phyloP scores from a whole-genome alignment of 2,113 vertebrate species.

The Halichoerus grypus region DNA sequence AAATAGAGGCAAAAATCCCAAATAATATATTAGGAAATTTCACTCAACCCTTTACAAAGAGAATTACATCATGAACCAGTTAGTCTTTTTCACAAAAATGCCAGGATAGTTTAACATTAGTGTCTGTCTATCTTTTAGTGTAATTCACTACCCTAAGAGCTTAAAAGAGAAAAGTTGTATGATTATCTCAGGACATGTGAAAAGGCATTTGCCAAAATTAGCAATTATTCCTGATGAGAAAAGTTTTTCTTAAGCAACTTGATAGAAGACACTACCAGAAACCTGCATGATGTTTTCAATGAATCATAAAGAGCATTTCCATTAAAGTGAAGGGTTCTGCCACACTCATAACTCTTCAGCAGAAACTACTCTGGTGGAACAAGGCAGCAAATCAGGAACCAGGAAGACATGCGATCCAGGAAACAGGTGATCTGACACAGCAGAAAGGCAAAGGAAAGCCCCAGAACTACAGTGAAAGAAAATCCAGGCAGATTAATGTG shows the following conservation, averaged over 20 bases:
- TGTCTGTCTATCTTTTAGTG: not conserved
- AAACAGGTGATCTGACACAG: not conserved
- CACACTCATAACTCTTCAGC: not conserved
- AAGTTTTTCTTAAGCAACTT: not conserved
- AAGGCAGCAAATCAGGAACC: not conserved
- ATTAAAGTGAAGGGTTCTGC: not conserved
- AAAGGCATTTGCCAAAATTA: conserved; percentile 4
- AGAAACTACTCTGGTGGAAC: not conserved
- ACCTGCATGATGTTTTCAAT: not conserved
- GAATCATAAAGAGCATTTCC: not conserved
- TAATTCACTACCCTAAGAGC: conserved; percentile 1
- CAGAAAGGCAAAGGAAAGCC: not conserved
- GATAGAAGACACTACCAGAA: not conserved
- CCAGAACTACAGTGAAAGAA: not conserved
- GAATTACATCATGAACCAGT: conserved; percentile 1
- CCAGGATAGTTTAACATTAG: not conserved
- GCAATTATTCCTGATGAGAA: not conserved
- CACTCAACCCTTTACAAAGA: not conserved
- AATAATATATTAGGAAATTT: conserved; percentile 24
- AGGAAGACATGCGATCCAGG: not conserved
- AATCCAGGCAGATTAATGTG: not conserved
- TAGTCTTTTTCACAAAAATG: conserved; percentile 36
- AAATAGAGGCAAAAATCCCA: conserved; percentile 21
- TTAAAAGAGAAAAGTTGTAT: conserved; percentile 1
- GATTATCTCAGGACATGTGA: not conserved